Percentiles rank a stretch among this genome's conserved stretches.
These are phyloP conservation scores for Cephus spinipes DNA, from an alignment of 2,888 invertebrate species.

Conservation along the genomic window DNA sequence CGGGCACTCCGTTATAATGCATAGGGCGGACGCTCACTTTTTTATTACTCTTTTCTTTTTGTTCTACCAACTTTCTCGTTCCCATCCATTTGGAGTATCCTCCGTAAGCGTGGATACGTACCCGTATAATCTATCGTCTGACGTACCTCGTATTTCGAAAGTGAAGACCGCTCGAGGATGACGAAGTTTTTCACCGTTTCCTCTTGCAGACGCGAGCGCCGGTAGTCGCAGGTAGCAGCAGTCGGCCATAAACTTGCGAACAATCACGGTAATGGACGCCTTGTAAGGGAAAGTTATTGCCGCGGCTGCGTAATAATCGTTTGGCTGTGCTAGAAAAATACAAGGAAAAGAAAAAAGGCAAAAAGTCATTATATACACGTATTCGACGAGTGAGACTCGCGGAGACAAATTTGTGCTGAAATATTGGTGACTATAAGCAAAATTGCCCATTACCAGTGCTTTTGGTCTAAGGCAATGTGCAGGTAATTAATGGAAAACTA, in stretches of 20 bases:
- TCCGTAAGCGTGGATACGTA: not conserved
- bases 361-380: conserved; percentile 12
- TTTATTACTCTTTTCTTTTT: too few relatives aligned
- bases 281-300: conserved; percentile 54
- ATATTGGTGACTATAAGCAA: not conserved
- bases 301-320: conserved; percentile 49
- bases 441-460: too few relatives aligned
- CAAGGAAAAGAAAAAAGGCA: conserved; percentile 12
- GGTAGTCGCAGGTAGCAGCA: conserved; percentile 25
- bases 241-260: conserved; percentile 48
- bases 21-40: not conserved
- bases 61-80: too few relatives aligned
- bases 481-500: too few relatives aligned
- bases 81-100: not conserved
- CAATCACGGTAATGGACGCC: conserved; percentile 57
- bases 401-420: conserved; percentile 27
- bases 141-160: not conserved
- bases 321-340: conserved; percentile 32
- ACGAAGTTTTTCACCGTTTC: conserved; percentile 1
- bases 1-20: too few relatives aligned
- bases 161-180: conserved; percentile 1
- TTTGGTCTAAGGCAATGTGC: too few relatives aligned
- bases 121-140: not conserved
- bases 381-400: conserved; percentile 17
- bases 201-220: not conserved